phyloP scores from a whole-genome alignment of 2,113 vertebrate species.

The Micromys minutus region DNA sequence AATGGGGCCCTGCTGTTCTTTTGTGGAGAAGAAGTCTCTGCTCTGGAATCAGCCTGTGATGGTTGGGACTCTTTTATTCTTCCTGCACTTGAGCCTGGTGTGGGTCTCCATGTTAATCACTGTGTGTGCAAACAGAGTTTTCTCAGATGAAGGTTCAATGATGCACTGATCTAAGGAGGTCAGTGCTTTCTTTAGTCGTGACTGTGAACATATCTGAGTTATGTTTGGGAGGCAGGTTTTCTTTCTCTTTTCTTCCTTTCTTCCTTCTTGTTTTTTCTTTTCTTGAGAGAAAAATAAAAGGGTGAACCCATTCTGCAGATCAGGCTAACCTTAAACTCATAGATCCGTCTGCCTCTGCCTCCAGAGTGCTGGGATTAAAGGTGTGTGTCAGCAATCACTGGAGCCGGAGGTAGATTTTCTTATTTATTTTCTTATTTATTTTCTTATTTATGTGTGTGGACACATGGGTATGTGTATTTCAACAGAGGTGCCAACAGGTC shows the following conservation, averaged over 20 bases:
- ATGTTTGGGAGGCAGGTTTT: background rate
- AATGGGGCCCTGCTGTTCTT: background rate
- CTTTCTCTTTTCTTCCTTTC: too few species aligned
- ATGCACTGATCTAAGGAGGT: background rate
- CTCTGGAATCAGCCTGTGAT: background rate
- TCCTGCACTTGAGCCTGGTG: background rate
- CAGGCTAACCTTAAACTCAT: too few species aligned
- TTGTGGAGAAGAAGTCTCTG: background rate
- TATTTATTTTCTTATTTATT: background rate
- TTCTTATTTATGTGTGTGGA: background rate
- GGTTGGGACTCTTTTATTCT: background rate
- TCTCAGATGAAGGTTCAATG: background rate
- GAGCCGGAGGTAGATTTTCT: background rate
- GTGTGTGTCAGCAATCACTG: too few species aligned
- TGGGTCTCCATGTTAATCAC: background rate
- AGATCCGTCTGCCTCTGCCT: too few species aligned
- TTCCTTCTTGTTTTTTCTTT: too few species aligned
- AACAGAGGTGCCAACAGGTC: background rate
- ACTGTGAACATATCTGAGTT: background rate
- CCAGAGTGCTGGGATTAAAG: too few species aligned
- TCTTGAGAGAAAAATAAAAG: too few species aligned
- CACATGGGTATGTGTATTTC: too few species aligned
- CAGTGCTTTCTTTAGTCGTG: background rate
- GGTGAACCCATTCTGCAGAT: too few species aligned
- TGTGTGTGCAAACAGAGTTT: background rate